Base-by-base conservation (phyloP, 2,113 vertebrate species). In the Hypanus sabinus region DNA sequence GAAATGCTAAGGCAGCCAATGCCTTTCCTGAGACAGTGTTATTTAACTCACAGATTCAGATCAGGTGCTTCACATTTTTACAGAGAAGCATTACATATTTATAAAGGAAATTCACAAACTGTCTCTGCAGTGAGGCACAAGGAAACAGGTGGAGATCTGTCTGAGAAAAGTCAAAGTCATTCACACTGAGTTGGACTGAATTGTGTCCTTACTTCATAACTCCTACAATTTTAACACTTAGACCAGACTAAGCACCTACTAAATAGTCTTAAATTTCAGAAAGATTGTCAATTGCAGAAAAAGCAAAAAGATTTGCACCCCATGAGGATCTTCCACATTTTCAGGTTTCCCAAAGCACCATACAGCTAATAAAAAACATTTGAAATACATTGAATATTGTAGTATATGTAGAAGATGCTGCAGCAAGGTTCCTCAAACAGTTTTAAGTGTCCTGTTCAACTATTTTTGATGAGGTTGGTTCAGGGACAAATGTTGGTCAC, bases 101-200 rank as follows among this genome's bases (percentile, higher is more conserved):
- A 68, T 65, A 88, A 30, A 90, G 85, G 85, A 65, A 88, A 88
- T 88, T 88, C n/a, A 65, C 30, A 90, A 90, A 90, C 60, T 90
- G 60, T 60, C 71, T 73, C 6, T 36, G 60, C 85, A 27, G 85
- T 65, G 30, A 30, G 62, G 83, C 27, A 57, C 4, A 60, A 18
- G 85, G 57, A 62, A 65, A 88, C 27, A 65, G 60, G 14, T 24
- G 4, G 83, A 60, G 55, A 87, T 62, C 57, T n/a, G 83, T 62
- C 83, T 88, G 85, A 90, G 85, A 65, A 5, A 90, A 87, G 27
- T 87, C 83, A 65, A 8, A 85, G 81, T 85, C 30, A 88, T n/a
- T 88, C 60, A 65, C 85, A 20, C 27, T 90, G n/a, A 87, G 57
- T 62, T 87, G 57, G 55, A 27, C 81, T 60, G 46, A 30, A 57